Conservation (phyloP, 92 coral and sea anemone species). For the Siderastrea radians region DNA sequence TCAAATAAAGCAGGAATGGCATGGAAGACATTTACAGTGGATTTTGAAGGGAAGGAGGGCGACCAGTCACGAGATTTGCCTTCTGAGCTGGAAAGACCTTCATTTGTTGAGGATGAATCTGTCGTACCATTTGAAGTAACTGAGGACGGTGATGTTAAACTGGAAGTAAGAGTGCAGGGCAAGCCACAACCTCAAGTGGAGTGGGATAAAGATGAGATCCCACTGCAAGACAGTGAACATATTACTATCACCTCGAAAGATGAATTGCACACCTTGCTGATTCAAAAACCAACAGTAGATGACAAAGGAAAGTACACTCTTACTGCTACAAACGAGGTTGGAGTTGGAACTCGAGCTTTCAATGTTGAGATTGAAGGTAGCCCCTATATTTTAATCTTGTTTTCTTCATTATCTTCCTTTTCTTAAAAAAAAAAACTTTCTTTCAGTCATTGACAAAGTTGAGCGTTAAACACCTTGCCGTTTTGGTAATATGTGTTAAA, state of each 20-base stretch:
- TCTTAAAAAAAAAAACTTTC: too few relatives aligned
- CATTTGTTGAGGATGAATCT: constrained; percentile 78
- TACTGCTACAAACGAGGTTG: constrained; percentile 78
- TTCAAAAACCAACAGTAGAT: constrained; percentile 66
- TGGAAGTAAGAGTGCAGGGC: constrained; percentile 83
- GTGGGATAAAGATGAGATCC: constrained; percentile 89
- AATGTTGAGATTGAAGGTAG: constrained; percentile 78
- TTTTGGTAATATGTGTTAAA: background rate
- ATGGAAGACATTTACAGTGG: constrained; percentile 80
- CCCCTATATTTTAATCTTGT: background rate
- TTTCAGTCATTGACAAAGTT: background rate
- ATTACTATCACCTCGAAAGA: constrained; percentile 71
- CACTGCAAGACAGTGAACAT: constrained; percentile 65
- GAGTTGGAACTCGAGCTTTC: constrained; percentile 69
- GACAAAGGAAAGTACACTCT: constrained; percentile 84
- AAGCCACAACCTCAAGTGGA: constrained; percentile 76
- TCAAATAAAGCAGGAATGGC: constrained; percentile 82
- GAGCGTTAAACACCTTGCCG: background rate
- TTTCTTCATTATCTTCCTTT: background rate
- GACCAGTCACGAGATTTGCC: constrained; percentile 11
- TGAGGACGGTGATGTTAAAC: constrained; percentile 86
- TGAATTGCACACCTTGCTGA: constrained; percentile 68
- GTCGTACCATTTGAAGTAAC: constrained; percentile 80
- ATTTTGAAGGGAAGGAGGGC: constrained; percentile 76
- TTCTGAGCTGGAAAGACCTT: constrained; percentile 44